Evolutionary conservation across 2,797 vertebrate species (phyloP), one percentile per base, ranked within the genome.

Genomic region (Nannoperca australis): DNA sequence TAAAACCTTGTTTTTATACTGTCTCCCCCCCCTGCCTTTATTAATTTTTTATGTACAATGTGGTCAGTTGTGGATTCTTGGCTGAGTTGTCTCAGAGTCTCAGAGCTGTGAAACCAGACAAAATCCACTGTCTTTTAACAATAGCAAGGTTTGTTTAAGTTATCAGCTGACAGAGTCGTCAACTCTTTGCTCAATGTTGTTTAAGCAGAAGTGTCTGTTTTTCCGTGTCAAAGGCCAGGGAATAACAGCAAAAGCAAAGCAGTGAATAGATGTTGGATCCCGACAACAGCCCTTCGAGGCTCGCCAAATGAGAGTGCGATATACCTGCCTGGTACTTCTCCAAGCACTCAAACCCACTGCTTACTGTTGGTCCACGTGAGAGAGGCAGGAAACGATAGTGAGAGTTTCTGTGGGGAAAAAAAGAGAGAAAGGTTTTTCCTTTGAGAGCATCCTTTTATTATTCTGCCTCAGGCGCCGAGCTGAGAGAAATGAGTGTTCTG

Each of bases 381-480:
- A 59, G 50, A 68, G 55, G 64, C 55, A 53, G 64, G 65, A 81
- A 74, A 51, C 47, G 17, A 61, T 45, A 69, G 74, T 42, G 55
- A 77, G 72, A 64, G 74, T 74, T 79, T 85, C 81, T 70, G 44
- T 62, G 54, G 74, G 59, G 55, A 22, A 53, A 61, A 58, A 59
- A 50, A 55, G 30, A 69, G 61, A 64, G 76, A 68, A 22, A 50
- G 61, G 20, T 20, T 85, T 91, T 79, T 79, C 84, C 83, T 90
- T 81, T 82, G 91, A 92, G 89, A 91, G 81, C 61, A 82, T 82
- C 66, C 76, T 89, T 79, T 87, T 90, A 82, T 90, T 91, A 89
- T 92, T 90, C 76, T 64, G 87, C 90, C 87, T 90, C 77, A 15
- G 89, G 91, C 79, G 44, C 63, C 22, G 24, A 86, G 80, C 75